A percentile compares a stretch with the other conserved stretches of the same genome.
Conservation (phyloP, 92 coral and sea anemone genomes). For the Porites evermanni region DNA sequence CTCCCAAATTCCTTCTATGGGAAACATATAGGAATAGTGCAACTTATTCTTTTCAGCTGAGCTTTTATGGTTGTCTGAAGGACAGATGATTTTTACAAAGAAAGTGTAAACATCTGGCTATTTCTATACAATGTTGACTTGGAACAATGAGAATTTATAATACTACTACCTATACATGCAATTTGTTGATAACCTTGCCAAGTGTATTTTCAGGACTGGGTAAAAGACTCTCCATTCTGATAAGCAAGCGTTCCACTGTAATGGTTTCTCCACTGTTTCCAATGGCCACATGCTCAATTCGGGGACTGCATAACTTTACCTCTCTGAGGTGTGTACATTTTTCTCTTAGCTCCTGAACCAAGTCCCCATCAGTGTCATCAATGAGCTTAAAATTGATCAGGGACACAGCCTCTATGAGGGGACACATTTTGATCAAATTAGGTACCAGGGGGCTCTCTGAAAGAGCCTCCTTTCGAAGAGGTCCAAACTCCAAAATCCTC, state of each 20-base stretch:
- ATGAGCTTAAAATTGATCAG: constrained; percentile 92
- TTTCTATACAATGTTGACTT: constrained; percentile 21
- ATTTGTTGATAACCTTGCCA: constrained; percentile 83
- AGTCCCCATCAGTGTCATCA: constrained; percentile 78
- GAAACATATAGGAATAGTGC: too few species aligned
- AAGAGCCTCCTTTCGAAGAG: constrained; percentile 94
- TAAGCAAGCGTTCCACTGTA: constrained; percentile 93
- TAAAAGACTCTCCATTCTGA: constrained; percentile 94
- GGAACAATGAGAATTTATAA: background rate
- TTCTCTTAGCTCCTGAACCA: constrained; percentile 80
- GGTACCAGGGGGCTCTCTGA: constrained; percentile 92
- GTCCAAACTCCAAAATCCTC: constrained; percentile 97
- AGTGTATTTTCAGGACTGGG: constrained; percentile 97
- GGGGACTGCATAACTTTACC: constrained; percentile 95
- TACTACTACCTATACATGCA: constrained; percentile 63
- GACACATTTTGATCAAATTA: constrained; percentile 83
- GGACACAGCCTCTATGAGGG: constrained; percentile 92
- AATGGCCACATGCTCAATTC: constrained; percentile 97
- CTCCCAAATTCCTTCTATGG: too few species aligned
- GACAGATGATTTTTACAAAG: background rate
- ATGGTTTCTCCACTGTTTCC: constrained; percentile 98
- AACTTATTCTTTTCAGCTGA: too few species aligned
- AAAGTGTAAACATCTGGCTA: constrained; percentile 17
- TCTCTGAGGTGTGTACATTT: constrained; percentile 91
- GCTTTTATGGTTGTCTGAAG: background rate